phyloP scores from a whole-genome alignment of 2,888 invertebrate species.

The Lucinisca nassula region DNA sequence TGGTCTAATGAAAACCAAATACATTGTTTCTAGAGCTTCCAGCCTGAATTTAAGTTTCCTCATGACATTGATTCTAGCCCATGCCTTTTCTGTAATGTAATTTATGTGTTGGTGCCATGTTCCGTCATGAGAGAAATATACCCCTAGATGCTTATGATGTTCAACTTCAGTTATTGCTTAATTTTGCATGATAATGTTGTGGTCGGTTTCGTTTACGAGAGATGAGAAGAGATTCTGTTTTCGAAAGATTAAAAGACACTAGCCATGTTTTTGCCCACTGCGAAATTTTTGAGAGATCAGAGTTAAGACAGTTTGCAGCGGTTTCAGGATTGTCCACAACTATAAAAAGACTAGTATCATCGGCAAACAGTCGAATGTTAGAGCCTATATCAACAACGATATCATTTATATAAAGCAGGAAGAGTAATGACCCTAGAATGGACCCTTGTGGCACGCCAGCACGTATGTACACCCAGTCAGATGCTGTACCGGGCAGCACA shows the following conservation, averaged over 20 bases:
- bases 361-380: constrained; percentile 33
- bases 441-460: constrained; percentile 22
- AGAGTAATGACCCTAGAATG: not conserved
- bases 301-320: not conserved
- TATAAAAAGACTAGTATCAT: constrained; percentile 21
- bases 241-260: constrained; percentile 31
- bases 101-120: too few relatives aligned
- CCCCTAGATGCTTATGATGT: too few relatives aligned
- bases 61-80: too few relatives aligned
- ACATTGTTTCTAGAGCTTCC: too few relatives aligned
- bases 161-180: too few relatives aligned
- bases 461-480: not conserved
- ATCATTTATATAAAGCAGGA: constrained; percentile 14
- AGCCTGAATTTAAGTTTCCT: too few relatives aligned
- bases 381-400: constrained; percentile 13
- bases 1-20: too few relatives aligned
- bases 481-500: not conserved
- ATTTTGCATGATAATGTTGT: too few relatives aligned
- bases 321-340: not conserved
- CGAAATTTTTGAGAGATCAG: not conserved
- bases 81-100: too few relatives aligned
- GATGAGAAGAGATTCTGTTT: constrained; percentile 21
- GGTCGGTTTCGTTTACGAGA: not conserved
- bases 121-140: too few relatives aligned
- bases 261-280: constrained; percentile 19